Conservation (phyloP, 1,140 invertebrate species). For the Bombyx mandarina region DNA sequence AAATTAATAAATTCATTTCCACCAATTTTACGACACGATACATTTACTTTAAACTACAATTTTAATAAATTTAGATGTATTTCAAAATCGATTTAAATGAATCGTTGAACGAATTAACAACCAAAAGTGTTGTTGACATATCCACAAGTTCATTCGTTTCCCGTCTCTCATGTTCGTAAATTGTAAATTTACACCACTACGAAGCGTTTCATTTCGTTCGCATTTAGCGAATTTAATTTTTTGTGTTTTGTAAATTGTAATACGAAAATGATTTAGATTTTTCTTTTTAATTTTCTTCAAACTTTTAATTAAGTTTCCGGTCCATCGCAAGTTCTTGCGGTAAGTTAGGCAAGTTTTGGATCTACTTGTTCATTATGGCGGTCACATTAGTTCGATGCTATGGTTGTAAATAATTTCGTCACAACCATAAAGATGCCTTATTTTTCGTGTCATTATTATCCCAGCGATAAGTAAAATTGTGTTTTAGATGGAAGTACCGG, state of each 20-base stretch:
- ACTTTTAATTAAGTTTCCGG: slow-evolving; percentile 38
- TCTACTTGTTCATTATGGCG: slow-evolving; percentile 67
- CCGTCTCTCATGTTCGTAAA: no score
- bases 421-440: slow-evolving; percentile 9
- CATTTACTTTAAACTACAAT: no score
- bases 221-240: slow-evolving; percentile 24
- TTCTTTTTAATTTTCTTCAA: slow-evolving; percentile 17
- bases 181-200: slow-evolving; percentile 17
- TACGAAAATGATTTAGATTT: slow-evolving; percentile 34
- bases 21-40: no score
- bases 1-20: no score
- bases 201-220: slow-evolving; percentile 28
- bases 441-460: no score
- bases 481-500: slow-evolving; percentile 62
- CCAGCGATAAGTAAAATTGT: slow-evolving; percentile 3
- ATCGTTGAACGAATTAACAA: no score
- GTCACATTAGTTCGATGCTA: slow-evolving; percentile 48
- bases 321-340: slow-evolving; percentile 60
- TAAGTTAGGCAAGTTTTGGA: slow-evolving; percentile 49
- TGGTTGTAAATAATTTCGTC: slow-evolving; percentile 33
- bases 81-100: no score
- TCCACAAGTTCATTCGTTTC: no score
- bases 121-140: no score
- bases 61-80: no score
- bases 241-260: slow-evolving; percentile 27